phyloP scores from a whole-genome alignment of 2,888 invertebrate species.

The Drosophila flavopinicola region DNA sequence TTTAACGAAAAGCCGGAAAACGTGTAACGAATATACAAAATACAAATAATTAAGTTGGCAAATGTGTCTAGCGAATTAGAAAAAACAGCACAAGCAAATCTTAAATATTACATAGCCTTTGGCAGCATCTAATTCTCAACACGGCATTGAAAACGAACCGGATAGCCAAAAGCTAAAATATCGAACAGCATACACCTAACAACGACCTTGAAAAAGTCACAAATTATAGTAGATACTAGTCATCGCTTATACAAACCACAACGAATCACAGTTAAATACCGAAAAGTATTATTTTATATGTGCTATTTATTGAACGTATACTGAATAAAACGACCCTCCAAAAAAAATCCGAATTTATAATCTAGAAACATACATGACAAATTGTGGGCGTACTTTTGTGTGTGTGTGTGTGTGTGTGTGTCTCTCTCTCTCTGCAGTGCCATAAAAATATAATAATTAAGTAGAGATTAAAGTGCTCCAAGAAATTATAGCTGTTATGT shows the following conservation, averaged over 20 bases:
- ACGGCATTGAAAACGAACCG: conserved; percentile 21
- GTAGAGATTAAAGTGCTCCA: conserved; percentile 19
- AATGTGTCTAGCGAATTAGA: no score
- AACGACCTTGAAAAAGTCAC: conserved; percentile 56
- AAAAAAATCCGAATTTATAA: conserved; percentile 61
- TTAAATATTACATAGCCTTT: conserved; percentile 11
- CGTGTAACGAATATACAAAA: conserved; percentile 49
- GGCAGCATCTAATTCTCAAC: conserved; percentile 16
- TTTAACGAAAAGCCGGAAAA: conserved; percentile 32
- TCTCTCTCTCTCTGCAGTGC: conserved; percentile 22
- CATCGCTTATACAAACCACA: conserved; percentile 45
- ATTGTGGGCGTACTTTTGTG: conserved; percentile 71
- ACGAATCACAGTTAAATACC: conserved; percentile 41
- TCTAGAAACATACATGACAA: conserved; percentile 8
- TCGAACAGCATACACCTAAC: not conserved
- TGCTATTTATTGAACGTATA: conserved; percentile 59
- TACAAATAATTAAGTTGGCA: not conserved
- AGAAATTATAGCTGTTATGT: conserved; percentile 34
- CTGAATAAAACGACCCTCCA: conserved; percentile 48
- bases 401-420: no score
- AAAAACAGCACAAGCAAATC: not conserved
- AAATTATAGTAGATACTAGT: conserved; percentile 54
- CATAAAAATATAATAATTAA: conserved; percentile 36
- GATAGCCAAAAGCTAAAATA: conserved; percentile 10
- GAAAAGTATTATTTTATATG: conserved; percentile 66